Evolutionary conservation across 2,797 vertebrate species (phyloP), one percentile per base, ranked within the genome.

Genomic region (Falco peregrinus): DNA sequence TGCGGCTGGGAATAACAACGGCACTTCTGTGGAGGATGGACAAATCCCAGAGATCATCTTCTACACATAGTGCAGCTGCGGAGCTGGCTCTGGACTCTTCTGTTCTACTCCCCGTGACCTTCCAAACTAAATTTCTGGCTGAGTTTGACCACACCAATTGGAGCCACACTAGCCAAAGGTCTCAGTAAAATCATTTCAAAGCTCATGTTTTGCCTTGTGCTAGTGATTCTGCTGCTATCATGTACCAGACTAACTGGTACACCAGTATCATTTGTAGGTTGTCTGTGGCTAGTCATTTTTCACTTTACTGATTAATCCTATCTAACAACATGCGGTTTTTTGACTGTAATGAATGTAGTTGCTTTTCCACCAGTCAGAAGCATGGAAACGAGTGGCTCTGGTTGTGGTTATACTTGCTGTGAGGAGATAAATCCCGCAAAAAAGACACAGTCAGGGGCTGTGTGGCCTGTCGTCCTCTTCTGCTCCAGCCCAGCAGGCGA

Each of bases 41-140:
- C 99, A 99, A 97, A 99, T 99, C 95, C 99, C 99, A 10, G 99
- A 99, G 97, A 99, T 99, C 97, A 99, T 99, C 97, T 99, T 99
- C 98, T 99, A 99, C 97, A 99, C 98, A 97, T 99, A 99, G 98
- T 98, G 65, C 79, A 29, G 53, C 92, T 45, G 70, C 47, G 5
- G 65, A 29, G 81, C 81, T 26, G 18, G n/a, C 71, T 37, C 83
- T 21, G 94, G 96, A 95, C 96, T 95, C 41, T 22, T 37, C 67
- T 24, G n/a, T 28, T 22, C 60, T 68, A 35, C 33, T 69, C 84
- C 93, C 87, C 13, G 1, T 79, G 68, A 88, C 93, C 93, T 93
- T 74, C 86, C 85, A 51, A 82, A 84, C 78, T 15, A 57, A 84
- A 65, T 81, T 77, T 69, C 96, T 80, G 91, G 94, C 97, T 91